phyloP scores from a whole-genome alignment of 2,113 vertebrate genomes.

The Labrus mixtus region DNA sequence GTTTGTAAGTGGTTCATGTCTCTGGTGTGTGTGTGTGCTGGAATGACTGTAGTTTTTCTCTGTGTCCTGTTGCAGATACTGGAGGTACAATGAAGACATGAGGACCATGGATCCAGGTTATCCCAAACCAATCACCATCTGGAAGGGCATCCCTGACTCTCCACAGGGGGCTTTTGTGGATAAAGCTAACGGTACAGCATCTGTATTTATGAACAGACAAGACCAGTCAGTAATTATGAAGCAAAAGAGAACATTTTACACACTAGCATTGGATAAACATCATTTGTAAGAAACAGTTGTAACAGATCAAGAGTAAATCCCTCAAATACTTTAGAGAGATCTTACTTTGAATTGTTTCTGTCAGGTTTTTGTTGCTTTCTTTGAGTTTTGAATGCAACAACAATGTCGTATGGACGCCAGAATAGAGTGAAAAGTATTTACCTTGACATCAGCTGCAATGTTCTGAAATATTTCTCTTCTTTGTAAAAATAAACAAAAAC shows the following conservation, averaged over 20 bases:
- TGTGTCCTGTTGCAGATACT: constrained; percentile 86
- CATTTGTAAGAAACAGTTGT: too few species aligned
- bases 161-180: constrained; percentile 98
- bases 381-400: too few species aligned
- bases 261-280: not conserved
- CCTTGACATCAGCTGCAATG: too few species aligned
- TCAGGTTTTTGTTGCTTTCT: too few species aligned
- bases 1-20: not conserved
- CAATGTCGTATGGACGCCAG: too few species aligned
- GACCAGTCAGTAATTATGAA: not conserved
- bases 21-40: not conserved
- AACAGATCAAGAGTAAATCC: too few species aligned
- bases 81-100: constrained; percentile 99
- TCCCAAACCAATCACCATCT: constrained; percentile 96
- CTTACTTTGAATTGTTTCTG: too few species aligned
- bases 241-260: not conserved
- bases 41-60: constrained; percentile 1
- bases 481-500: too few species aligned
- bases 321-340: too few species aligned
- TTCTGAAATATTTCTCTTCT: too few species aligned
- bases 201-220: not conserved
- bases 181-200: constrained; percentile 92
- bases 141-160: constrained; percentile 98
- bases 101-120: constrained; percentile 98
- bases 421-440: too few species aligned